Conservation (phyloP, 2,888 invertebrate species). For the Leptinotarsa haldemani region DNA sequence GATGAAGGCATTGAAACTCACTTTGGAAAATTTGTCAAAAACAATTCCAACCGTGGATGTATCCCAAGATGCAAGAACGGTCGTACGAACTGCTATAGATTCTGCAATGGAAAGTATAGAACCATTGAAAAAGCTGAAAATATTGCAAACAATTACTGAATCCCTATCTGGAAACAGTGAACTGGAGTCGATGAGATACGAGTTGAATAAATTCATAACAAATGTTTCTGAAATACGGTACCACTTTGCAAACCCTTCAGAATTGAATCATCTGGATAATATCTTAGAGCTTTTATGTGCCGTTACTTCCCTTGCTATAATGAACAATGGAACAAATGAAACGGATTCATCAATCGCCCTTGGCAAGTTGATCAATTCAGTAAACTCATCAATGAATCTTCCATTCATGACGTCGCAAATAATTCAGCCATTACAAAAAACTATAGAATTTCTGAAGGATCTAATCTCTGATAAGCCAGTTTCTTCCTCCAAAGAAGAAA, state of each 20-base stretch:
- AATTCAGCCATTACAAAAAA: background rate
- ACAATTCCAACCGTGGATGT: background rate
- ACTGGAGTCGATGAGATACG: background rate
- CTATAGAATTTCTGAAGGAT: background rate
- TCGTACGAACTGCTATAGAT: background rate
- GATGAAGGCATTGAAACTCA: constrained; percentile 3
- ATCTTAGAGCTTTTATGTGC: background rate
- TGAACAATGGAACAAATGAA: background rate
- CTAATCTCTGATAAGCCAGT: no score
- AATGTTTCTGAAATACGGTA: background rate
- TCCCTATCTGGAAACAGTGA: background rate
- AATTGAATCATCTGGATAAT: background rate
- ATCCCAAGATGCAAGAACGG: constrained; percentile 4
- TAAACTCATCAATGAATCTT: background rate
- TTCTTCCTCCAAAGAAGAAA: background rate
- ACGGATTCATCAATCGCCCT: background rate
- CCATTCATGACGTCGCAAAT: background rate
- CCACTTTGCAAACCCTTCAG: background rate
- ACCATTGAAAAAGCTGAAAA: background rate
- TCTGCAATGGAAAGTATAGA: background rate
- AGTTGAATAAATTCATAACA: background rate
- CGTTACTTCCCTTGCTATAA: background rate
- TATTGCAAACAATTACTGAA: constrained; percentile 10
- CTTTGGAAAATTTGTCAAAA: background rate
- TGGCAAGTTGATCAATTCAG: background rate